Evolutionary conservation across 2,113 vertebrate species (phyloP).

Genomic region (Tenebrosternarchus preto): DNA sequence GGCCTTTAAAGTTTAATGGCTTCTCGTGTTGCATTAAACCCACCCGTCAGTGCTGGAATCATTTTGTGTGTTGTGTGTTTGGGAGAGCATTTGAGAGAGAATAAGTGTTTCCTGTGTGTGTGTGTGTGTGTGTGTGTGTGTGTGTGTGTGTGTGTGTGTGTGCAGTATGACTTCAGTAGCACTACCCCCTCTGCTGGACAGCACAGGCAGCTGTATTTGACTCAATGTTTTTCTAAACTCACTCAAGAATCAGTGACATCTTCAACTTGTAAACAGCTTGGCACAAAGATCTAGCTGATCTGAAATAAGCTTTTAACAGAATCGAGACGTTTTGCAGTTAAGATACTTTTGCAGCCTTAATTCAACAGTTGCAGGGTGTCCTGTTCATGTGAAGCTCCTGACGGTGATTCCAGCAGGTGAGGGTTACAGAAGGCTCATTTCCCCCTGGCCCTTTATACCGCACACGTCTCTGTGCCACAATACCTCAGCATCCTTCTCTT

Average conservation of each 20-base stretch:
- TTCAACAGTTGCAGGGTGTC: slow-evolving; percentile 15
- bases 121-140: slow-evolving; percentile 37
- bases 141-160: slow-evolving; percentile 36
- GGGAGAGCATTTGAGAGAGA: neutral
- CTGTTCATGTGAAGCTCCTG: slow-evolving; percentile 25
- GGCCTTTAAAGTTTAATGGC: neutral
- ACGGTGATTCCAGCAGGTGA: slow-evolving; percentile 16
- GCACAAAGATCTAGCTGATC: neutral
- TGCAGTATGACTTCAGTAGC: slow-evolving; percentile 11
- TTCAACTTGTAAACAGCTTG: neutral
- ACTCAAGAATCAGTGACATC: neutral
- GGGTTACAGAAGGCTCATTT: slow-evolving; percentile 35
- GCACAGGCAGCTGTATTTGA: slow-evolving; percentile 19
- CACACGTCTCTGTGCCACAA: slow-evolving; percentile 21
- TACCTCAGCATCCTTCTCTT: slow-evolving; percentile 61
- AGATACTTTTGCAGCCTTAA: neutral
- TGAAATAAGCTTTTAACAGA: neutral
- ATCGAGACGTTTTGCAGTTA: slow-evolving; percentile 1
- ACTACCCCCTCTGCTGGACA: slow-evolving; percentile 56
- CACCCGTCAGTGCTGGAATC: neutral
- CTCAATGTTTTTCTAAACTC: neutral
- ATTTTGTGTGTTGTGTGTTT: neutral
- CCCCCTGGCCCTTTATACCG: neutral
- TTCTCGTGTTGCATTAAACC: neutral
- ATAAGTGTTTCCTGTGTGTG: slow-evolving; percentile 12